Evolutionary conservation across 2,888 invertebrate species (phyloP).

Genomic region (Troides aeacus): DNA sequence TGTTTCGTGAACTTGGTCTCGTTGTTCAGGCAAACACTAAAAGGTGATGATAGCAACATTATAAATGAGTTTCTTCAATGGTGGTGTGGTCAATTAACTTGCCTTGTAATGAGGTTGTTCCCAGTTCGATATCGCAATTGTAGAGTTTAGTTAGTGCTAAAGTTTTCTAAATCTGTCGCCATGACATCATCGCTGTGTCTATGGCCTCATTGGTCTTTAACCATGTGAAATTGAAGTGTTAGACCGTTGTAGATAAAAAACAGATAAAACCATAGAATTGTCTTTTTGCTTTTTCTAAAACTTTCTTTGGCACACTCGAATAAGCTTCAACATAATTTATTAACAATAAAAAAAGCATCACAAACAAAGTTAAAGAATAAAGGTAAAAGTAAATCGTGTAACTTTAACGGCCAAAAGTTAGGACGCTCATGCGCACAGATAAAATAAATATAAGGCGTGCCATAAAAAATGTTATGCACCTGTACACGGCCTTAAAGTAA

Average conservation of each 20-base stretch:
- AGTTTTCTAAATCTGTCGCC: neutral
- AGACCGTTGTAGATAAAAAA: too few relatives aligned
- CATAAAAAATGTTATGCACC: constrained; percentile 33
- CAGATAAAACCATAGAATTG: too few relatives aligned
- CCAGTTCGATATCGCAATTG: neutral
- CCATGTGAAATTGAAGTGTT: too few relatives aligned
- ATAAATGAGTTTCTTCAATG: too few relatives aligned
- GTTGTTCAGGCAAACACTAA: too few relatives aligned
- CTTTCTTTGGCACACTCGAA: constrained; percentile 3
- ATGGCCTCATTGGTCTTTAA: too few relatives aligned
- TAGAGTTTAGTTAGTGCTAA: neutral
- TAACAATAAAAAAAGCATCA: constrained; percentile 27
- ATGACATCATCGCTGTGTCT: too few relatives aligned
- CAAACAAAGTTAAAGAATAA: constrained; percentile 19
- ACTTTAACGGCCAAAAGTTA: constrained; percentile 20
- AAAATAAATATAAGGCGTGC: constrained; percentile 30
- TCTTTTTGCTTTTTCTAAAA: neutral
- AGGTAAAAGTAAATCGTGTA: constrained; percentile 31
- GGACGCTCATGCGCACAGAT: constrained; percentile 26
- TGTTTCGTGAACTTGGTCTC: too few relatives aligned
- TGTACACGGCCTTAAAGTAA: constrained; percentile 23
- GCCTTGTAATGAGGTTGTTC: too few relatives aligned
- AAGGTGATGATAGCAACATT: too few relatives aligned
- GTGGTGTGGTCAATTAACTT: too few relatives aligned
- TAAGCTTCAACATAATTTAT: constrained; percentile 22